phyloP scores from a whole-genome alignment of 2,888 invertebrate genomes.

The Tetragonisca angustula region DNA sequence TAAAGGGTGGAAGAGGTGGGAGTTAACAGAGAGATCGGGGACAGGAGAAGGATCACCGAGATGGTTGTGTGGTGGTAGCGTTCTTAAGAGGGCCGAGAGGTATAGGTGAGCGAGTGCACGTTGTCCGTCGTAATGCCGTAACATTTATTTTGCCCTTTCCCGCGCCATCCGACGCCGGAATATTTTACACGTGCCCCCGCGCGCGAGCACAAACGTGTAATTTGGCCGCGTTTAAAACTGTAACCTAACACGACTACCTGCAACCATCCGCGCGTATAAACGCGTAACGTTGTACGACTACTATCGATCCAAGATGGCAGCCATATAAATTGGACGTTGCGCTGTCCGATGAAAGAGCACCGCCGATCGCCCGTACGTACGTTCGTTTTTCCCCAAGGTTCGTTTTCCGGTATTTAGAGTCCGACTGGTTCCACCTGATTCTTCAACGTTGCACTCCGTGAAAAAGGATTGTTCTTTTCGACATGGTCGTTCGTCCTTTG shows the following conservation, averaged over 20 bases:
- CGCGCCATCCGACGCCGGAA: slow-evolving; percentile 79
- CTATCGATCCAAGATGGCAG: slow-evolving; percentile 81
- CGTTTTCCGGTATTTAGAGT: background rate
- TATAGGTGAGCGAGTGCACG: slow-evolving; percentile 71
- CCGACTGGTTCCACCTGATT: slow-evolving; percentile 9
- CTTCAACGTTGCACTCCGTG: background rate
- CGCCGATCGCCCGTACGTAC: slow-evolving; percentile 16
- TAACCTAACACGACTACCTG: slow-evolving; percentile 82
- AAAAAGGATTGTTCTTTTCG: no score
- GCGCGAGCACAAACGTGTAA: slow-evolving; percentile 80
- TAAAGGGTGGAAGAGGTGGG: background rate
- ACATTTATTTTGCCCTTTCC: slow-evolving; percentile 83
- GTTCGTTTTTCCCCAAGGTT: background rate
- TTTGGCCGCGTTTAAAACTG: slow-evolving; percentile 83
- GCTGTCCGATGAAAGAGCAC: slow-evolving; percentile 60
- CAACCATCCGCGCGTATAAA: slow-evolving; percentile 62
- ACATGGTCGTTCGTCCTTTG: background rate
- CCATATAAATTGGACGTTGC: slow-evolving; percentile 78
- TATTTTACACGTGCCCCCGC: slow-evolving; percentile 79
- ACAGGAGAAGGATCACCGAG: slow-evolving; percentile 12
- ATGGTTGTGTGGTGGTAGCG: slow-evolving; percentile 32
- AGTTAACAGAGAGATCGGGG: background rate
- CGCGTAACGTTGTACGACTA: slow-evolving; percentile 70
- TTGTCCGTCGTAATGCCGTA: slow-evolving; percentile 80
- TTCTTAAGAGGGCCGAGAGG: slow-evolving; percentile 62